A percentile compares a stretch with the other conserved stretches of the same genome.
These are phyloP conservation scores for Planiliza haematocheilus DNA, from an alignment of 2,113 vertebrate species.

Conservation along the genomic window DNA sequence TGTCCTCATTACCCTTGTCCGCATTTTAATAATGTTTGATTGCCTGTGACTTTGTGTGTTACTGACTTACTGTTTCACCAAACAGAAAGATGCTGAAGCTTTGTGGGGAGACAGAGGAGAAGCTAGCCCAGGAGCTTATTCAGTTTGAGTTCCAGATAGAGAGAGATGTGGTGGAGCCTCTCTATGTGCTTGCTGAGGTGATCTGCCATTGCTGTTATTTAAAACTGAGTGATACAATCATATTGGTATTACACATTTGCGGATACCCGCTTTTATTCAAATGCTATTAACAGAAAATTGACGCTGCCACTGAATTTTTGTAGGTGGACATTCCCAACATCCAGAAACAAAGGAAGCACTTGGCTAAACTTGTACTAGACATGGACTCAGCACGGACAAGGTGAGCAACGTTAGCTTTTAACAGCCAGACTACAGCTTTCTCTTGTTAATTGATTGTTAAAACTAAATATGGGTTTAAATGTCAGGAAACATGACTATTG, in stretches of 20 bases:
- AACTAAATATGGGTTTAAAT: neutral
- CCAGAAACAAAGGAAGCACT: slow-evolving; percentile 98
- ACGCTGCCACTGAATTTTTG: slow-evolving; percentile 40
- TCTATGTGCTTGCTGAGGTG: slow-evolving; percentile 95
- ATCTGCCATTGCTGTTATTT: slow-evolving; percentile 18
- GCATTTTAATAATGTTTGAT: slow-evolving; percentile 24
- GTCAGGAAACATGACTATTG: neutral
- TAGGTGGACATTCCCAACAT: slow-evolving; percentile 98
- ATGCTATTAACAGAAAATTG: slow-evolving; percentile 9
- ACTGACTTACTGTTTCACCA: slow-evolving; percentile 16
- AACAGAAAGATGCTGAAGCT: slow-evolving; percentile 96
- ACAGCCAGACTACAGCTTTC: neutral
- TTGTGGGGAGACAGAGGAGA: slow-evolving; percentile 95
- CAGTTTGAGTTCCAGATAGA: slow-evolving; percentile 96
- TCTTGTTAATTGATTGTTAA: neutral
- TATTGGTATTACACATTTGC: neutral
- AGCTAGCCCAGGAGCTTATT: slow-evolving; percentile 94
- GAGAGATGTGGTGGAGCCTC: slow-evolving; percentile 94
- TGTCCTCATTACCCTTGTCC: slow-evolving; percentile 42
- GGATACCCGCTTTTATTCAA: neutral
- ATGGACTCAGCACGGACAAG: slow-evolving; percentile 97
- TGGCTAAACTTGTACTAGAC: slow-evolving; percentile 98
- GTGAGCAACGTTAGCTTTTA: slow-evolving; percentile 70
- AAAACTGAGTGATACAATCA: slow-evolving; percentile 1
- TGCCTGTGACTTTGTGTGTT: slow-evolving; percentile 31